These are phyloP conservation scores for Dicerorhinus sumatrensis DNA, from an alignment of 2,113 vertebrate species.

Conservation along the genomic window DNA sequence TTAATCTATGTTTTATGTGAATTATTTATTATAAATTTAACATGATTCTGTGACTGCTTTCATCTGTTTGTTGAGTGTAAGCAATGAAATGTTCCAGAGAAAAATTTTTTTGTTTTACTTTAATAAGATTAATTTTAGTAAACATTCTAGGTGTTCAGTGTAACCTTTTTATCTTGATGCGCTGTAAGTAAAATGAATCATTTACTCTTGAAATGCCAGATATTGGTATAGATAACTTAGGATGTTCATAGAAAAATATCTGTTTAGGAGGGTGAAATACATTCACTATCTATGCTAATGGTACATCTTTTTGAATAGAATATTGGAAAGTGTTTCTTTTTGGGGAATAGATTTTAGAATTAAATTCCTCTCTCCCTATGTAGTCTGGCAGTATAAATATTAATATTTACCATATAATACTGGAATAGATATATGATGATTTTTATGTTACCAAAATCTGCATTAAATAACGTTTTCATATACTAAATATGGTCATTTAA, in stretches of 20 bases:
- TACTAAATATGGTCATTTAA: conserved; percentile 64
- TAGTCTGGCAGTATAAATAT: conserved; percentile 71
- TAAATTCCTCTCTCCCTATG: conserved; percentile 32
- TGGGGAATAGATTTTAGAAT: conserved; percentile 49
- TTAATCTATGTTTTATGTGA: conserved; percentile 87
- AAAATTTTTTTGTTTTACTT: conserved; percentile 68
- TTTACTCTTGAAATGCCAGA: conserved; percentile 72
- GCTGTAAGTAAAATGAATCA: conserved; percentile 66
- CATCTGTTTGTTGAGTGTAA: conserved; percentile 81
- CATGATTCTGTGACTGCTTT: conserved; percentile 86
- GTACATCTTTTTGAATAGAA: conserved; percentile 66
- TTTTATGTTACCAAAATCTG: conserved; percentile 67
- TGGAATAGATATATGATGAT: conserved; percentile 46
- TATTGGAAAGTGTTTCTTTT: conserved; percentile 57
- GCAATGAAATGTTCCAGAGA: conserved; percentile 81
- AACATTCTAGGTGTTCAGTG: conserved; percentile 65
- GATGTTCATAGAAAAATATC: conserved; percentile 40
- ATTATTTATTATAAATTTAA: conserved; percentile 90
- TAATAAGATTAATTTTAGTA: conserved; percentile 81
- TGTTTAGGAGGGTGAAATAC: conserved; percentile 12
- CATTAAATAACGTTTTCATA: conserved; percentile 56
- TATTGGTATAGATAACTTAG: conserved; percentile 65
- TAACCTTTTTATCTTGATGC: conserved; percentile 67
- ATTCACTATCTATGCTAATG: conserved; percentile 63
- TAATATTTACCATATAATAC: conserved; percentile 67